Conservation (phyloP, 2,888 invertebrate species). For the Cryptocheilus praepositus region DNA sequence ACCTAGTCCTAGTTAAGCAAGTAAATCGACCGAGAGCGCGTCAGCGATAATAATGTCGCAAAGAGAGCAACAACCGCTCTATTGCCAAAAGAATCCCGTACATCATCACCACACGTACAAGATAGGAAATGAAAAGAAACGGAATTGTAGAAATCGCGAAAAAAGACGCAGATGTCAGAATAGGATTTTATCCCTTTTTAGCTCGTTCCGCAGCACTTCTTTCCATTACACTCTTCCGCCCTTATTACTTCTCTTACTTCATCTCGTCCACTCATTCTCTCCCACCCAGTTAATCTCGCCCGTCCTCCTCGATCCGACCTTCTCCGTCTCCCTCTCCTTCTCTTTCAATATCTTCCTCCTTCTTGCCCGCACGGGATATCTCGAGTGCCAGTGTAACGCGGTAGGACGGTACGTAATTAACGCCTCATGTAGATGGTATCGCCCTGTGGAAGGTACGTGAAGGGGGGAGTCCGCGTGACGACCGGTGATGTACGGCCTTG, state of each 20-base stretch:
- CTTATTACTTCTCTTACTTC: background rate
- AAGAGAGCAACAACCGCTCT: too few relatives aligned
- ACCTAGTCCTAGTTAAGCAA: constrained; percentile 10
- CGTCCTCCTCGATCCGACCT: background rate
- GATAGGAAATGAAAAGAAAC: background rate
- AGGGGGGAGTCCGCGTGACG: constrained; percentile 69
- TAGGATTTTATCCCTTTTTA: background rate
- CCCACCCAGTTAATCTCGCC: background rate
- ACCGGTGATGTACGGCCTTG: constrained; percentile 70
- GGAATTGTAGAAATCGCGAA: background rate
- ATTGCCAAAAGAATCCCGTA: too few relatives aligned
- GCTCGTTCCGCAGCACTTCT: background rate
- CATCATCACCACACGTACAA: too few relatives aligned
- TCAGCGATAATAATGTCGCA: background rate
- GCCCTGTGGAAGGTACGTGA: constrained; percentile 56
- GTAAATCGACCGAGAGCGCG: constrained; percentile 8
- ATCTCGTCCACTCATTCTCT: background rate
- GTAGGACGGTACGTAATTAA: constrained; percentile 73
- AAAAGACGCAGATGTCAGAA: constrained; percentile 2
- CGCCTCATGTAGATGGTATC: constrained; percentile 74
- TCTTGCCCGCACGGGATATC: constrained; percentile 52
- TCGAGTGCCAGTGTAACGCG: constrained; percentile 71
- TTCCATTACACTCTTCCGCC: background rate
- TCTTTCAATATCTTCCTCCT: constrained; percentile 16
- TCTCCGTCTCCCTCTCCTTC: background rate